Base-by-base conservation (phyloP, 1,140 invertebrate species). In the Pseudoatta argentina region DNA sequence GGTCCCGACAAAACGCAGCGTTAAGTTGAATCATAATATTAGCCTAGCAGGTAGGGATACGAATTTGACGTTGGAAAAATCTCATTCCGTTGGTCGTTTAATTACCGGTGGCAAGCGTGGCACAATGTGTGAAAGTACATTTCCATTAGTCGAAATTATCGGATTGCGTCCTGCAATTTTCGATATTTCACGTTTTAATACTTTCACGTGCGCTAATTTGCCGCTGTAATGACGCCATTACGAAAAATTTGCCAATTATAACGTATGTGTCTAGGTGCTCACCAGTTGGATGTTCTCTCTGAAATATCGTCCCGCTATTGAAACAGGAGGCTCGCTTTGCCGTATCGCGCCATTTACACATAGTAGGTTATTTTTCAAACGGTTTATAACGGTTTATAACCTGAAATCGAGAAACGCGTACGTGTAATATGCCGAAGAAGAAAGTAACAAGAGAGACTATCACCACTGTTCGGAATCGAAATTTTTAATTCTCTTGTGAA, bases 201-300 rank as follows among this genome's bases (percentile, higher is more conserved):
- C 66, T 66, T 76, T 66, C 10, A 48, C n/a, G 16, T 24, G 34
- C 59, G 63, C 48, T 87, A 85, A 87, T 87, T 87, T 51, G 82
- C 48, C 66, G 34, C 48, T 57, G 51, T 87, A 87, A 86, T 83
- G 86, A 72, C 53, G 64, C 64, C 55, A 85, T 87, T 87, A 86
- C 55, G 55, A 87, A 87, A 78, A 86, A 77, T 59, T 69, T 69
- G 48, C 57, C 63, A 67, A 87, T 73, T 87, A 63, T 67, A 87
- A 59, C 69, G 34, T 44, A 10, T 44, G 8, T 27, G 44, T 64
- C 51, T 59, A 51, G 51, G 27, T 21, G 55, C 59, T 59, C 24
- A 59, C 34, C 34, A 24, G 16, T 34, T 69, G 55, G n/a, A 75
- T 10, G 12, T 72, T 44, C 51, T 44, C 34, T 39, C 66, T 81